Percentiles rank a stretch among this genome's conserved stretches.
Evolutionary conservation across 1,140 invertebrate species (phyloP).

Genomic region (Drosophila albomicans): DNA sequence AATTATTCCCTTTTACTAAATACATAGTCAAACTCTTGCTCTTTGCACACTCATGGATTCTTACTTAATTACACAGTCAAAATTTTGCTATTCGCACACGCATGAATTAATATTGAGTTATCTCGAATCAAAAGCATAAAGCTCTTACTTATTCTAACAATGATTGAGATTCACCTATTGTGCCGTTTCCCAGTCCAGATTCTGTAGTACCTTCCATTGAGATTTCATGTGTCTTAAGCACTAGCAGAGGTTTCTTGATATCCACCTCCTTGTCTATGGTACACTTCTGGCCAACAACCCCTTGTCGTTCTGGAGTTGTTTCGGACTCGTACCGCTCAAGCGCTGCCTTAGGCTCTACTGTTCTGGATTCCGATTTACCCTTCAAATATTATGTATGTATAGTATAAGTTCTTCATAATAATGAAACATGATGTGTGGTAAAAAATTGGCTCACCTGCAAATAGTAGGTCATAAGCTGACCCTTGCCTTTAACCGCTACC

Average conservation of each 20-base stretch:
- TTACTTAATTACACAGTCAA: not conserved
- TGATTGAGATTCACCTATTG: conserved; percentile 61
- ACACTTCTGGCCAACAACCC: conserved; percentile 39
- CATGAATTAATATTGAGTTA: not conserved
- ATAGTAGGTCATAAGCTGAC: conserved; percentile 97
- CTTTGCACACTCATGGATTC: not conserved
- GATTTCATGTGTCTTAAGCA: conserved; percentile 57
- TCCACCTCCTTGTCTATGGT: conserved; percentile 62
- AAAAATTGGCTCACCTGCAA: conserved; percentile 87
- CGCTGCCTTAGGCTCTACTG: conserved; percentile 38
- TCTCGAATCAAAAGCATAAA: not conserved
- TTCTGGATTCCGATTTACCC: conserved; percentile 59
- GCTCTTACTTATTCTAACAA: conserved; percentile 59
- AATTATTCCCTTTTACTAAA: no score
- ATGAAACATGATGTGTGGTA: no score
- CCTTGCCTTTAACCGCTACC: conserved; percentile 97
- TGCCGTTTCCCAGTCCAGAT: conserved; percentile 54
- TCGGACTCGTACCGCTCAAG: conserved; percentile 39
- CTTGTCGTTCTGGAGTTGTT: not conserved
- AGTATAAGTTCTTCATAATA: no score
- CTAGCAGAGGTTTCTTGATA: conserved; percentile 72
- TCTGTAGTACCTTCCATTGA: conserved; percentile 38
- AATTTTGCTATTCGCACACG: not conserved
- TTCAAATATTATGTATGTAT: not conserved
- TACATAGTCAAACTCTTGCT: no score